phyloP scores from a whole-genome alignment of 2,113 vertebrate genomes.

The Mormyrus iriodes region DNA sequence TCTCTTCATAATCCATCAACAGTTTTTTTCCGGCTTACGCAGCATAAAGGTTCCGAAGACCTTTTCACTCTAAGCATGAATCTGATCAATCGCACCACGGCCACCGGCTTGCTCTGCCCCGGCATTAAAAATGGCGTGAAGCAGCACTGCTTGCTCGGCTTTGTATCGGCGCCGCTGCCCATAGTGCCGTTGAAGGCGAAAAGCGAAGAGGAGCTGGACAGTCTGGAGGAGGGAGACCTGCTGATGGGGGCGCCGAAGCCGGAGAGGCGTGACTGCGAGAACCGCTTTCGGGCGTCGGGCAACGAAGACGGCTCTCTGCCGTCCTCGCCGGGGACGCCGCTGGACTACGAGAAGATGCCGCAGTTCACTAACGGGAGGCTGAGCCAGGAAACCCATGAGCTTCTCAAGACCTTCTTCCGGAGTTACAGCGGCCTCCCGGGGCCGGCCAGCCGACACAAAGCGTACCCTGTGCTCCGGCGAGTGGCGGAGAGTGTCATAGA shows the following conservation, averaged over 20 bases:
- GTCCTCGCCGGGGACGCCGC: slow-evolving; percentile 36
- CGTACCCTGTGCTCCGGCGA: slow-evolving; percentile 56
- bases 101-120: not conserved
- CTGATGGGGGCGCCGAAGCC: not conserved
- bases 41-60: not conserved
- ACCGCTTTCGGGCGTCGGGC: slow-evolving; percentile 3
- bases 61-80: slow-evolving; percentile 12
- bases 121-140: not conserved
- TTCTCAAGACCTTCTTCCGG: slow-evolving; percentile 52
- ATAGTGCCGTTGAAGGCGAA: not conserved
- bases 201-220: slow-evolving; percentile 59
- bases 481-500: slow-evolving; percentile 53
- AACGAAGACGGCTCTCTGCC: slow-evolving; percentile 43
- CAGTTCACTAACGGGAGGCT: slow-evolving; percentile 25
- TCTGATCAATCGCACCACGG: slow-evolving; percentile 15
- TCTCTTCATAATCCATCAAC: not conserved
- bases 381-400: slow-evolving; percentile 50
- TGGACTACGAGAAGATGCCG: not conserved
- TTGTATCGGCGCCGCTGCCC: not conserved
- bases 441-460: slow-evolving; percentile 30
- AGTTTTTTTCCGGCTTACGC: not conserved
- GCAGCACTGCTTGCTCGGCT: not conserved
- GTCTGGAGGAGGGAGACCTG: slow-evolving; percentile 43
- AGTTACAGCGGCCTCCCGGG: slow-evolving; percentile 33
- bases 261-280: not conserved